These are phyloP conservation scores for Hydra vulgaris DNA, from an alignment of 30 jellyfish, hydroid and myxozoan genomes.

Conservation along the genomic window DNA sequence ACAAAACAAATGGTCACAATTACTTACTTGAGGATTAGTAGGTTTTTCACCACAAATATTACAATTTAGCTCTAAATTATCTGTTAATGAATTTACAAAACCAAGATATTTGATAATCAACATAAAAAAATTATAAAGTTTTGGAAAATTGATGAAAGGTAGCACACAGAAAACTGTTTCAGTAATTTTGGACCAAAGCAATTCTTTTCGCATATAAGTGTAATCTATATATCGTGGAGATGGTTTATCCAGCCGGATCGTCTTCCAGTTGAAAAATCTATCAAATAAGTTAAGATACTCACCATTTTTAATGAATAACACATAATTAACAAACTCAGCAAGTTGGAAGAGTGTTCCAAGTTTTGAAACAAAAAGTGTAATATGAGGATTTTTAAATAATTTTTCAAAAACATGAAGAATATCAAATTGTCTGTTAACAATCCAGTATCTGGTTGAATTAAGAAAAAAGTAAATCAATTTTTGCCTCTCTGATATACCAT, in stretches of 20 bases:
- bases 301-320: slow-evolving; percentile 4
- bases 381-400: not conserved
- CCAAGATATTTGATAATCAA: not conserved
- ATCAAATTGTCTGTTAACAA: not conserved
- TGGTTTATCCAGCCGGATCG: slow-evolving; percentile 7
- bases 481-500: not conserved
- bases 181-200: not conserved
- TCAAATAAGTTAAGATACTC: not conserved
- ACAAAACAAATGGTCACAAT: slow-evolving; percentile 17
- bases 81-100: not conserved
- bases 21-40: slow-evolving; percentile 15
- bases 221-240: slow-evolving; percentile 25
- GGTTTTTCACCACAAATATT: slow-evolving; percentile 11
- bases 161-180: not conserved
- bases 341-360: not conserved
- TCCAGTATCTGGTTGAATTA: not conserved
- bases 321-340: not conserved
- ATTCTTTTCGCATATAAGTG: slow-evolving; percentile 23
- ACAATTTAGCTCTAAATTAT: not conserved
- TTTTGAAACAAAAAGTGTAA: not conserved
- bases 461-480: not conserved
- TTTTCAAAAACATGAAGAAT: not conserved
- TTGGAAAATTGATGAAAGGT: slow-evolving; percentile 8
- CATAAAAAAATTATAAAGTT: not conserved
- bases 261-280: not conserved